Evolutionary conservation across 35 echinoderm and acorn worm genomes (phyloP).

Genomic region (Chiridota heheva): DNA sequence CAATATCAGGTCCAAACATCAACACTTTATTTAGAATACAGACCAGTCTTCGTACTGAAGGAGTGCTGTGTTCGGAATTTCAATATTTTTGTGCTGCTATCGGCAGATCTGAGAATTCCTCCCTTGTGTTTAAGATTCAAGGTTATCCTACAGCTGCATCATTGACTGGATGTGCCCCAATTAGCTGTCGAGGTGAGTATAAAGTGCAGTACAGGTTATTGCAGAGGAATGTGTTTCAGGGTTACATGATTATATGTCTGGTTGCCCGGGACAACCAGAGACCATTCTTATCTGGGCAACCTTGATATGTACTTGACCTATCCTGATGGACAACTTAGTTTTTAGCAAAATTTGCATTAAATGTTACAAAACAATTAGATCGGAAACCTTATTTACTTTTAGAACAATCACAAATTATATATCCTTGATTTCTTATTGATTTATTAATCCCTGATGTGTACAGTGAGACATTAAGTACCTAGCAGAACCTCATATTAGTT

Average conservation of each 20-base stretch:
- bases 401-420: too few relatives aligned
- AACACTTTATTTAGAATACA: slow-evolving; percentile 34
- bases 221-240: not conserved
- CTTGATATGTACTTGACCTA: not conserved
- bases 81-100: slow-evolving; percentile 65
- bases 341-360: not conserved
- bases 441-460: too few relatives aligned
- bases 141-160: slow-evolving; percentile 48
- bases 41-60: not conserved
- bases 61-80: slow-evolving; percentile 35
- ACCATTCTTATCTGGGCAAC: not conserved
- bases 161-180: slow-evolving; percentile 55
- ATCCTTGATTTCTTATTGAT: too few relatives aligned
- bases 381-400: not conserved
- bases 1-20: slow-evolving; percentile 11
- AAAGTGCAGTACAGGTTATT: not conserved
- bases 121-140: slow-evolving; percentile 42
- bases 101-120: slow-evolving; percentile 19
- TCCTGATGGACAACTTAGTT: not conserved
- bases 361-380: not conserved
- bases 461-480: too few relatives aligned
- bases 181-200: slow-evolving; percentile 67
- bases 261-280: not conserved
- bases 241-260: not conserved
- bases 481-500: too few relatives aligned